A percentile compares a stretch with the other conserved stretches of the same genome.
These are phyloP conservation scores for Dipodomys spectabilis DNA, from an alignment of 2,113 vertebrate species.

Conservation along the genomic window DNA sequence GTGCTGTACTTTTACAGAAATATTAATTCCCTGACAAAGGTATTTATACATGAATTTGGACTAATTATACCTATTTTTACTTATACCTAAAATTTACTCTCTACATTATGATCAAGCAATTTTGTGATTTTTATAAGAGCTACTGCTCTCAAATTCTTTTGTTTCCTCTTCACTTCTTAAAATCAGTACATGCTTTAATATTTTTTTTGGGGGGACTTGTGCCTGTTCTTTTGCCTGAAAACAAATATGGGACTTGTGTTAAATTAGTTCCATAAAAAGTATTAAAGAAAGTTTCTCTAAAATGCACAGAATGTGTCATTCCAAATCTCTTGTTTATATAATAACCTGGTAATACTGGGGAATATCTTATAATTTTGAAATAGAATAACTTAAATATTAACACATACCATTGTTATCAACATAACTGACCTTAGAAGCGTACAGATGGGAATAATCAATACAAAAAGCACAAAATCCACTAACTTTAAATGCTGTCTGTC, in stretches of 20 bases:
- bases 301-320: constrained; percentile 73
- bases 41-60: not conserved
- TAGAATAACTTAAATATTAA: constrained; percentile 82
- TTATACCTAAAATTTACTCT: constrained; percentile 20
- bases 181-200: constrained; percentile 4
- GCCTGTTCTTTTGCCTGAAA: constrained; percentile 12
- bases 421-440: constrained; percentile 58
- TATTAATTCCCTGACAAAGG: constrained; percentile 45
- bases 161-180: not conserved
- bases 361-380: constrained; percentile 69
- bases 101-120: not conserved
- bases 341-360: constrained; percentile 66
- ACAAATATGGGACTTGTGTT: constrained; percentile 41
- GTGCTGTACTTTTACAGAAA: constrained; percentile 63
- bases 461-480: constrained; percentile 63
- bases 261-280: constrained; percentile 57
- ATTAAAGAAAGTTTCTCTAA: constrained; percentile 56
- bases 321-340: constrained; percentile 69
- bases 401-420: constrained; percentile 66
- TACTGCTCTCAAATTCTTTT: constrained; percentile 16
- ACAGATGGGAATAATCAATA: constrained; percentile 70
- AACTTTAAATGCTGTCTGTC: constrained; percentile 42
- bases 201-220: not conserved
- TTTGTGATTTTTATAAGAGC: constrained; percentile 40
- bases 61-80: constrained; percentile 1